These are phyloP conservation scores for Caprella mutica DNA, from an alignment of 2,888 invertebrate species.

Conservation along the genomic window DNA sequence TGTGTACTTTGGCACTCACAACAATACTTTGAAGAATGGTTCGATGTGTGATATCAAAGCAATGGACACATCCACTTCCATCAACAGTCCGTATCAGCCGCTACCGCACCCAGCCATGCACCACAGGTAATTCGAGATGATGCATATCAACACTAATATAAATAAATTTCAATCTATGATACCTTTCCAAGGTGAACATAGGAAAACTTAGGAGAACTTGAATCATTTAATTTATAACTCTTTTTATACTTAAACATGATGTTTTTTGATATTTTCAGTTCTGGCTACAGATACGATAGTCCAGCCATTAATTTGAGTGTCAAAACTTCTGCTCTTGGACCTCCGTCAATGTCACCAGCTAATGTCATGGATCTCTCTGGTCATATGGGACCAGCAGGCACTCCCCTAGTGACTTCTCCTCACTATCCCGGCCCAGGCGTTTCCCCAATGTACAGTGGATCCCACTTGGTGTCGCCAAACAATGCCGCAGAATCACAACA, in stretches of 20 bases:
- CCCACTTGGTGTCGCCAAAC: constrained; percentile 30
- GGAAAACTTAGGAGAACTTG: no score
- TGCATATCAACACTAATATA: no score
- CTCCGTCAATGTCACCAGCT: constrained; percentile 31
- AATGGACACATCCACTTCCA: constrained; percentile 25
- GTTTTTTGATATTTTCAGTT: no score
- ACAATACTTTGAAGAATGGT: constrained; percentile 2
- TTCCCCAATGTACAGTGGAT: constrained; percentile 33
- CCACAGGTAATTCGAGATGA: constrained; percentile 24
- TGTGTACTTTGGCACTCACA: constrained; percentile 8
- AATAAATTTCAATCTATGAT: no score
- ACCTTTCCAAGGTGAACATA: no score
- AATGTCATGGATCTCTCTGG: constrained; percentile 34
- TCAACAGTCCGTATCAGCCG: constrained; percentile 17
- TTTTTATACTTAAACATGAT: no score
- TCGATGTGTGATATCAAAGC: constrained; percentile 24
- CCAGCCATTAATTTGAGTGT: constrained; percentile 33
- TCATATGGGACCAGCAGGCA: constrained; percentile 24
- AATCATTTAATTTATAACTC: no score
- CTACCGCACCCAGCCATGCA: constrained; percentile 28
- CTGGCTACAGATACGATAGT: constrained; percentile 32
- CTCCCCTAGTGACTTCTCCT: constrained; percentile 31
- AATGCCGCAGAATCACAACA: constrained; percentile 33
- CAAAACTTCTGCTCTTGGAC: constrained; percentile 31
- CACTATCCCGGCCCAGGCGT: constrained; percentile 34